Percentiles rank a stretch among this genome's conserved stretches.
Conservation (phyloP, 2,888 invertebrate genomes). For the Caenorhabditis sulstoni region DNA sequence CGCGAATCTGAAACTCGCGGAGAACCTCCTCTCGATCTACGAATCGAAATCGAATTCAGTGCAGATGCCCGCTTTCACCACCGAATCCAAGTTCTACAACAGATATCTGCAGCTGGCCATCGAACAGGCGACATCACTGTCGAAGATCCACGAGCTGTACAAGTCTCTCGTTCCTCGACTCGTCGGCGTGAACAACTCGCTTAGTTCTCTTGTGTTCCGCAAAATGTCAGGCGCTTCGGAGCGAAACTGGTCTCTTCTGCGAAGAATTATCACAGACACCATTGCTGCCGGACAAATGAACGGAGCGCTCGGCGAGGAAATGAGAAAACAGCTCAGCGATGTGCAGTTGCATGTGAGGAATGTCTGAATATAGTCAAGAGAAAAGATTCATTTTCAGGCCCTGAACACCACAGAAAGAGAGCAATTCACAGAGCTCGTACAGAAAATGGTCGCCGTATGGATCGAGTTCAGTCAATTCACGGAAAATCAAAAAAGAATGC, state of each 20-base stretch:
- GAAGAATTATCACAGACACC: constrained; percentile 68
- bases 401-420: constrained; percentile 62
- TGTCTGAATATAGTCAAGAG: background rate
- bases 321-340: constrained; percentile 64
- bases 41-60: constrained; percentile 68
- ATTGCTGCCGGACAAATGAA: constrained; percentile 64
- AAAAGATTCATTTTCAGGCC: constrained; percentile 51
- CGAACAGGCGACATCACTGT: constrained; percentile 53
- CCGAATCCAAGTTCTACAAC: constrained; percentile 69
- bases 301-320: constrained; percentile 21
- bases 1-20: constrained; percentile 66
- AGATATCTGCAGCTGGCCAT: constrained; percentile 65
- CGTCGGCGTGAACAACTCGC: constrained; percentile 67
- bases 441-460: constrained; percentile 68
- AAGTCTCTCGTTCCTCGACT: constrained; percentile 70
- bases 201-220: constrained; percentile 56
- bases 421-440: constrained; percentile 61
- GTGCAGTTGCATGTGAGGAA: constrained; percentile 65
- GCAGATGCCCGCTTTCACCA: constrained; percentile 68
- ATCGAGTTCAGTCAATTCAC: constrained; percentile 71
- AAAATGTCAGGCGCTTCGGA: constrained; percentile 45
- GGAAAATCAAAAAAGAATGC: constrained; percentile 55
- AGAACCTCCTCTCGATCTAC: constrained; percentile 69
- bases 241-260: constrained; percentile 62
- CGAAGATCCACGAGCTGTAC: constrained; percentile 67